A percentile compares a stretch with the other conserved stretches of the same genome.
Evolutionary conservation across 2,797 vertebrate species (phyloP).

Genomic region (Darevskia nairensis): DNA sequence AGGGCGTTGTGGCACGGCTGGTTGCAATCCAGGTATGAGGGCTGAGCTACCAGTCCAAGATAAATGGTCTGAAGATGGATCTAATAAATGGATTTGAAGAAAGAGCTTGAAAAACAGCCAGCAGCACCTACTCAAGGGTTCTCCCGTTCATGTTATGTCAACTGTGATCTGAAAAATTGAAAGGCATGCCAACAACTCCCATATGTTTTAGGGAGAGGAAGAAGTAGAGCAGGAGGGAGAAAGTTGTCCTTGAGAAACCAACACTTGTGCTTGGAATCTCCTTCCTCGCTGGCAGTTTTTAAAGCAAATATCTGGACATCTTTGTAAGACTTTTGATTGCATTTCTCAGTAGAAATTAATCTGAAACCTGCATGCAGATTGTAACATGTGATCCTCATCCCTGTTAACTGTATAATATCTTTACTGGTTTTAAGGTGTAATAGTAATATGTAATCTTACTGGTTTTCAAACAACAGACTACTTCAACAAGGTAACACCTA

Average conservation of each 20-base stretch:
- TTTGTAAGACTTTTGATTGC: too few species aligned
- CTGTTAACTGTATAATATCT: background rate
- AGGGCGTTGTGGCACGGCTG: too few species aligned
- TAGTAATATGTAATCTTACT: too few species aligned
- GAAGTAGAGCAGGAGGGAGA: background rate
- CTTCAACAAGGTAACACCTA: too few species aligned
- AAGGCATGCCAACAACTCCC: background rate
- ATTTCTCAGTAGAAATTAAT: background rate
- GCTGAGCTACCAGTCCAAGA: background rate
- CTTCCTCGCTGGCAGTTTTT: background rate
- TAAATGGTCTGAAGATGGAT: background rate
- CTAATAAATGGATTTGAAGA: background rate
- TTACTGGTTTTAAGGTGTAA: too few species aligned
- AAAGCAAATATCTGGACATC: too few species aligned
- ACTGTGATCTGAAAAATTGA: too few species aligned
- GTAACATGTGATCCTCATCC: background rate
- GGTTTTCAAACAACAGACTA: too few species aligned
- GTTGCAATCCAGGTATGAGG: background rate
- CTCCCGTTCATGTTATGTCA: background rate
- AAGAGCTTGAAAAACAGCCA: background rate
- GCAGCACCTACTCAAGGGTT: background rate
- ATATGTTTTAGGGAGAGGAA: background rate
- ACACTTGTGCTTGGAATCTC: background rate
- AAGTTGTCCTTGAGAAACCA: background rate
- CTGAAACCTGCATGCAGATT: background rate